Percentiles rank a stretch among this genome's conserved stretches.
phyloP scores from a whole-genome alignment of 2,113 vertebrate species.

The Malurus alboscapulatus region DNA sequence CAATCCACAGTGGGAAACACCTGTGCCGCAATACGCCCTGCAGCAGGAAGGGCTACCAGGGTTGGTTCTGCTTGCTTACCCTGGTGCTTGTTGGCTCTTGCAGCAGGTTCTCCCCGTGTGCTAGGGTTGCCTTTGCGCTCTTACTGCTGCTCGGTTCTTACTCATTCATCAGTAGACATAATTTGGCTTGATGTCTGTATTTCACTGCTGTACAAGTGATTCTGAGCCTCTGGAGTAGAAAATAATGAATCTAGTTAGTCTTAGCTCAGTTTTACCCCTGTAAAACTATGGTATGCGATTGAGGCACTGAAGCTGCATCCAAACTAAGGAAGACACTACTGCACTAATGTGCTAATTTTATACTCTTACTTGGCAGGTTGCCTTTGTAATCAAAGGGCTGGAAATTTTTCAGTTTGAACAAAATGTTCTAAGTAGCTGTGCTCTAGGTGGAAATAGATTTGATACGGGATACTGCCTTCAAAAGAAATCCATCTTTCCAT shows the following conservation, averaged over 20 bases:
- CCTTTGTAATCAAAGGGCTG: conserved; percentile 67
- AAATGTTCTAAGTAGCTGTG: conserved; percentile 63
- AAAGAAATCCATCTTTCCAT: conserved; percentile 14
- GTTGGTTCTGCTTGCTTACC: background rate
- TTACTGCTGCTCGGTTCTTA: background rate
- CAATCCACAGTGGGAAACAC: background rate
- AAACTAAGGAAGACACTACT: conserved; percentile 53
- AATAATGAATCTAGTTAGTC: background rate
- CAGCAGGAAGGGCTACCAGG: background rate
- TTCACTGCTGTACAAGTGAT: background rate
- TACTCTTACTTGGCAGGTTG: conserved; percentile 60
- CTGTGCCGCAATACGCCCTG: background rate
- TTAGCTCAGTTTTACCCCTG: background rate
- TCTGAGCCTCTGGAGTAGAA: background rate
- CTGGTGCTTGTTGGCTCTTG: background rate
- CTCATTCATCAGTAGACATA: background rate
- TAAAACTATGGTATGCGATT: background rate
- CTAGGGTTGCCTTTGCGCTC: background rate
- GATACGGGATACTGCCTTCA: conserved; percentile 39
- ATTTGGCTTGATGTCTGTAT: background rate
- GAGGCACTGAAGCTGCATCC: conserved; percentile 36
- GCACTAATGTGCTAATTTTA: conserved; percentile 67
- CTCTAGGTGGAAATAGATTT: conserved; percentile 51
- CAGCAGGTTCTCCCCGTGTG: background rate
- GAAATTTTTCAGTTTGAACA: conserved; percentile 67